Percentiles rank a stretch among this genome's conserved stretches.
Evolutionary conservation across 2,888 invertebrate species (phyloP).

Genomic region (Portevinia maculata): DNA sequence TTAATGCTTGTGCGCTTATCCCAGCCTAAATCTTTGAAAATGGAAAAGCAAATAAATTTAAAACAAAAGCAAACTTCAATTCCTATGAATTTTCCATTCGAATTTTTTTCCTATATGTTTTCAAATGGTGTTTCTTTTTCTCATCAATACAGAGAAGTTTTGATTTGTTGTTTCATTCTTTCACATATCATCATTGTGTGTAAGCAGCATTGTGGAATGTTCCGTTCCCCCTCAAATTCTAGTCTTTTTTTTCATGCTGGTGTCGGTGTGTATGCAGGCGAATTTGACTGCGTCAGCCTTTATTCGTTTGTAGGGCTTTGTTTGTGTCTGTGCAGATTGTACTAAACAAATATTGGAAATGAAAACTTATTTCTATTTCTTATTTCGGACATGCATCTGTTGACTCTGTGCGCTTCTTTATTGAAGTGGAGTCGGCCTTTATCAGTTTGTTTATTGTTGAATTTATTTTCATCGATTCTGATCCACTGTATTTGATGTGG

Average conservation of each 20-base stretch:
- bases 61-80: slow-evolving; percentile 18
- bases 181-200: slow-evolving; percentile 3
- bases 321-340: background rate
- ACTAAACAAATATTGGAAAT: slow-evolving; percentile 18
- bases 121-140: slow-evolving; percentile 2
- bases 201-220: slow-evolving; percentile 25
- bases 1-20: background rate
- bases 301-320: background rate
- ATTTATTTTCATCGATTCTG: slow-evolving; percentile 8
- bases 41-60: slow-evolving; percentile 8
- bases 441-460: slow-evolving; percentile 22
- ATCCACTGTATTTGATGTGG: too few species aligned
- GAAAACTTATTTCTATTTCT: slow-evolving; percentile 31
- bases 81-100: slow-evolving; percentile 20
- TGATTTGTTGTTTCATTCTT: slow-evolving; percentile 23
- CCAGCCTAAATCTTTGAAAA: background rate
- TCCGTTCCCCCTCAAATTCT: background rate
- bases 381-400: background rate
- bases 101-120: slow-evolving; percentile 17
- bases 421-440: background rate
- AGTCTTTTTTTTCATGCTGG: too few species aligned
- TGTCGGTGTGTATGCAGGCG: slow-evolving; percentile 14
- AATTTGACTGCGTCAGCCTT: background rate
- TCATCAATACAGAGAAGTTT: slow-evolving; percentile 24
- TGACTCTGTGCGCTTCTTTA: slow-evolving; percentile 1